Percentiles rank a stretch among this genome's conserved stretches.
Conservation (phyloP, 1,140 invertebrate species). For the Hyles euphorbiae region DNA sequence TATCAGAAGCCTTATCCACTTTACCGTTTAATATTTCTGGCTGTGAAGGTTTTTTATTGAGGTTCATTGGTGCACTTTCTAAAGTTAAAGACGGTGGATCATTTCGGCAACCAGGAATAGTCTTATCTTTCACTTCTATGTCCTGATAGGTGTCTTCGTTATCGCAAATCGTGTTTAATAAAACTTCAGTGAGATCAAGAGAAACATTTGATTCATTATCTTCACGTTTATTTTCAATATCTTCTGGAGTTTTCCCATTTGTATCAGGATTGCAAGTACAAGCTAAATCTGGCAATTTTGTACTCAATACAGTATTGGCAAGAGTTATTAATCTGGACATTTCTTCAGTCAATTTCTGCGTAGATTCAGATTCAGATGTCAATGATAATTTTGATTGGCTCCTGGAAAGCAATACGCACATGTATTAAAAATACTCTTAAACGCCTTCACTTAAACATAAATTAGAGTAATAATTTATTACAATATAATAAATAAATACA, state of each 20-base stretch:
- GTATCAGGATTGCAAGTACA: slow-evolving; percentile 33
- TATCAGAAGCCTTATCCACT: slow-evolving; percentile 36
- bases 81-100: slow-evolving; percentile 32
- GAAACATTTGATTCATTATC: slow-evolving; percentile 23
- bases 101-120: slow-evolving; percentile 39
- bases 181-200: slow-evolving; percentile 31
- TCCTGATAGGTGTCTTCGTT: slow-evolving; percentile 32
- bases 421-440: too few species aligned
- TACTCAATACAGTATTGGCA: slow-evolving; percentile 67
- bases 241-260: slow-evolving; percentile 19
- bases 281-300: slow-evolving; percentile 60
- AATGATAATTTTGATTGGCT: slow-evolving; percentile 53
- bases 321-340: slow-evolving; percentile 64
- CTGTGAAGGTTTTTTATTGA: slow-evolving; percentile 44
- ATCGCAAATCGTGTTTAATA: slow-evolving; percentile 33
- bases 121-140: slow-evolving; percentile 35
- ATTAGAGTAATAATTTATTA: not conserved
- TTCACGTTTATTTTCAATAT: slow-evolving; percentile 3
- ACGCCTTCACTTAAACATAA: too few species aligned
- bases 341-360: slow-evolving; percentile 58
- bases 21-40: slow-evolving; percentile 8
- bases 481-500: not conserved
- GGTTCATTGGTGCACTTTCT: slow-evolving; percentile 61
- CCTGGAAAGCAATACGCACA: slow-evolving; percentile 37
- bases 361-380: slow-evolving; percentile 45